Percentiles rank a stretch among this genome's conserved stretches.
Evolutionary conservation across 2,888 invertebrate species (phyloP).

Genomic region (Pseudanteris insignis): DNA sequence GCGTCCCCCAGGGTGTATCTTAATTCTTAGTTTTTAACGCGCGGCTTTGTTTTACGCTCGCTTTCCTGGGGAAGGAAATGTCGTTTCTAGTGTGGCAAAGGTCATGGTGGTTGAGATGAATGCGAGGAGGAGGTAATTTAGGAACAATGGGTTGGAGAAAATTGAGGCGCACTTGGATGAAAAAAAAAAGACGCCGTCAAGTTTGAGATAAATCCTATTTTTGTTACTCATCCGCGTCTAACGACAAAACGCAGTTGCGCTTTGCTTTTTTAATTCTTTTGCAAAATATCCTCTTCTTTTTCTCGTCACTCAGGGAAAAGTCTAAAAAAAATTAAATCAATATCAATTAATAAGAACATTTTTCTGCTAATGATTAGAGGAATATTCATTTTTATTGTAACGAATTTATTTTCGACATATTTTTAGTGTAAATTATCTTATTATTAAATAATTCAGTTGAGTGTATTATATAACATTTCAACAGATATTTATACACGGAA

Average conservation of each 20-base stretch:
- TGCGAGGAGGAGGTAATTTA: slow-evolving; percentile 37
- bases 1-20: slow-evolving; percentile 40
- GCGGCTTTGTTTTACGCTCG: slow-evolving; percentile 39
- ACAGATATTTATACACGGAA: no score
- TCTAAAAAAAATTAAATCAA: no score
- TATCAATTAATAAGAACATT: no score
- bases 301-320: no score
- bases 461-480: no score
- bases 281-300: no score
- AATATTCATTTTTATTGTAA: no score
- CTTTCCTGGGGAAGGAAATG: slow-evolving; percentile 38
- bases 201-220: slow-evolving; percentile 45
- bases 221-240: slow-evolving; percentile 26
- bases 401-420: no score
- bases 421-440: no score
- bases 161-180: slow-evolving; percentile 39
- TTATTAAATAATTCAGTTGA: no score
- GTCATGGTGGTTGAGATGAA: slow-evolving; percentile 42
- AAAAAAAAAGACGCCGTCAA: slow-evolving; percentile 43
- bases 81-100: slow-evolving; percentile 40
- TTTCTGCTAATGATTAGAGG: no score
- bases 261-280: no score
- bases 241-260: slow-evolving; percentile 36
- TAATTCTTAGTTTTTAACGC: slow-evolving; percentile 37
- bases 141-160: slow-evolving; percentile 46